These are phyloP conservation scores for Dreissena rostriformis DNA, from an alignment of 1,140 invertebrate genomes.

Conservation along the genomic window DNA sequence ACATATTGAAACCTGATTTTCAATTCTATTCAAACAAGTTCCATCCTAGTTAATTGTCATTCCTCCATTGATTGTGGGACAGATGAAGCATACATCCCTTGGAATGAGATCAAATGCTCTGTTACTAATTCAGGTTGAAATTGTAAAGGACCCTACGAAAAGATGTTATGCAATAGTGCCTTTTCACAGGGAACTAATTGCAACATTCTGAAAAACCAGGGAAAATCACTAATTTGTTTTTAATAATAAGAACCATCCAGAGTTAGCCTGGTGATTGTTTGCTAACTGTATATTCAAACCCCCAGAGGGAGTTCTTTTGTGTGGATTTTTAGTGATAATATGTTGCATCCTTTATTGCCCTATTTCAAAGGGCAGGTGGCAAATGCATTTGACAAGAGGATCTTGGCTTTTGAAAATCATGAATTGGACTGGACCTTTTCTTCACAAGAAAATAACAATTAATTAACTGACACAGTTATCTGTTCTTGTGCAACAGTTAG, in stretches of 20 bases:
- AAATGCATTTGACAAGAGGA: neutral
- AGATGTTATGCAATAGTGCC: neutral
- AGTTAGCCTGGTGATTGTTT: no score
- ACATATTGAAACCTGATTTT: no score
- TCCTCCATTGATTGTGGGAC: no score
- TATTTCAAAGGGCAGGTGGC: neutral
- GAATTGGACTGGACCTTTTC: neutral
- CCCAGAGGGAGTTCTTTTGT: no score
- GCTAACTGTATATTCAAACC: no score
- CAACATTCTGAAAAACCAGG: neutral
- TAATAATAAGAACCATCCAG: neutral
- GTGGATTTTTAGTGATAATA: no score
- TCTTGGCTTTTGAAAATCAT: neutral
- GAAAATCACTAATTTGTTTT: neutral
- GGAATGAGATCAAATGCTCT: neutral
- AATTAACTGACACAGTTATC: neutral
- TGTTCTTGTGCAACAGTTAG: conserved; percentile 5
- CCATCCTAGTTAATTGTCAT: no score
- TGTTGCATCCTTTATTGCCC: neutral
- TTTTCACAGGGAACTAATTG: neutral
- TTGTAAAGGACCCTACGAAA: neutral
- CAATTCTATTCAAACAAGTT: no score
- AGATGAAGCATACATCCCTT: no score
- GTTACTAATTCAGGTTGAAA: neutral
- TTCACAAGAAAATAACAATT: no score